Conservation (phyloP, 2,797 vertebrate genomes). For the Sebastes oblongus region DNA sequence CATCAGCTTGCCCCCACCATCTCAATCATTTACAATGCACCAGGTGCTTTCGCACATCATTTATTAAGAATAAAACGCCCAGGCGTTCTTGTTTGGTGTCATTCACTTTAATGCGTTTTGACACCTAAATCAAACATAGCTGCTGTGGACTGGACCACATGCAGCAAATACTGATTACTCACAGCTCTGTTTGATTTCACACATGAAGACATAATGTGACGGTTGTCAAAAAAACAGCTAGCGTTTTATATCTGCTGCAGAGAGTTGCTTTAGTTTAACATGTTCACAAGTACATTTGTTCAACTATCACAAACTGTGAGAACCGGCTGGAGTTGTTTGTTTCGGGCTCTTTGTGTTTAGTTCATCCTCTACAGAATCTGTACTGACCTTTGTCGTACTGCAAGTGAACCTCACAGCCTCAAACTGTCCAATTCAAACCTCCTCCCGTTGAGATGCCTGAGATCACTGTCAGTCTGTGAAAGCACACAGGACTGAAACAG, state of each 20-base stretch:
- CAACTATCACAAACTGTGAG: background rate
- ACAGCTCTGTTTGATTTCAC: slow-evolving; percentile 3
- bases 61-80: slow-evolving; percentile 27
- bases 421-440: background rate
- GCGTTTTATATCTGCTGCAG: background rate
- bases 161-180: slow-evolving; percentile 35
- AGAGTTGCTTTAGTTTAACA: background rate
- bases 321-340: background rate
- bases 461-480: background rate
- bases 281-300: background rate
- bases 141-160: slow-evolving; percentile 27
- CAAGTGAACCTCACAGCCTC: background rate
- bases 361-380: background rate
- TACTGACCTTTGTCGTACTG: background rate
- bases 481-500: background rate
- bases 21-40: slow-evolving; percentile 29
- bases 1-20: slow-evolving; percentile 21
- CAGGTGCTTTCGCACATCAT: slow-evolving; percentile 22
- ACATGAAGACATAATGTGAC: background rate
- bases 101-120: slow-evolving; percentile 53
- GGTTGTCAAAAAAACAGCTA: background rate
- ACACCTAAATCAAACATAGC: slow-evolving; percentile 53
- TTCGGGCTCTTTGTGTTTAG: background rate
- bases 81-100: slow-evolving; percentile 26
- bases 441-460: background rate